Conservation (phyloP, 2,113 vertebrate species). For the Geothlypis trichas region DNA sequence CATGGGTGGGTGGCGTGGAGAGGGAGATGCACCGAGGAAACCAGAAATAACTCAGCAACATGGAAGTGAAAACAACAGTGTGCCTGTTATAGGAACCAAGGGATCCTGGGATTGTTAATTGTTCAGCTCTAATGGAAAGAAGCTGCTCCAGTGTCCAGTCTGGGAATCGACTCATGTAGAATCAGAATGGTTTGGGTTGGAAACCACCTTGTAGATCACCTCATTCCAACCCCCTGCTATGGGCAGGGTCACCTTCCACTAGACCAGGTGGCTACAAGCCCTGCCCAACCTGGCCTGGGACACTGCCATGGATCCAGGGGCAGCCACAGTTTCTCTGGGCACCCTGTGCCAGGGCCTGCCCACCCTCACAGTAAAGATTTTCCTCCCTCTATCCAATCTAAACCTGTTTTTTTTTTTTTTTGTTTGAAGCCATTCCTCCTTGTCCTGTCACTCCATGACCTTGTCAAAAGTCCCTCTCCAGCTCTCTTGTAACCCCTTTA, state of each 20-base stretch:
- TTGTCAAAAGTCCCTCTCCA: background rate
- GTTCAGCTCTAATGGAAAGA: background rate
- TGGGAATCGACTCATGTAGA: rapidly evolving
- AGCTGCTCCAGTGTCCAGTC: background rate
- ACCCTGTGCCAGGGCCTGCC: background rate
- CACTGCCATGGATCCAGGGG: background rate
- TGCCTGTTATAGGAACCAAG: background rate
- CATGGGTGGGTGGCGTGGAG: background rate
- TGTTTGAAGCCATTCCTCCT: background rate
- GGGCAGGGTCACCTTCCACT: background rate
- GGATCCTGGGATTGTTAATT: background rate
- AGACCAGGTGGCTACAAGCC: background rate
- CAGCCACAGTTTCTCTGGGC: background rate
- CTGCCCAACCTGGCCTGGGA: background rate
- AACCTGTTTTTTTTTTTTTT: background rate
- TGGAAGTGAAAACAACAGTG: background rate
- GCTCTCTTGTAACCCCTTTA: background rate
- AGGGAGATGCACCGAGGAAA: background rate
- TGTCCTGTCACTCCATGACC: background rate
- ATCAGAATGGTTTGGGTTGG: background rate
- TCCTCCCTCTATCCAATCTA: background rate
- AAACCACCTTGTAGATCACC: background rate
- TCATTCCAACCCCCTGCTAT: background rate
- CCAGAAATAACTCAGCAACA: background rate
- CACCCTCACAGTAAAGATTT: background rate